phyloP scores from a whole-genome alignment of 2,113 vertebrate genomes.

The Gymnorhina tibicen region DNA sequence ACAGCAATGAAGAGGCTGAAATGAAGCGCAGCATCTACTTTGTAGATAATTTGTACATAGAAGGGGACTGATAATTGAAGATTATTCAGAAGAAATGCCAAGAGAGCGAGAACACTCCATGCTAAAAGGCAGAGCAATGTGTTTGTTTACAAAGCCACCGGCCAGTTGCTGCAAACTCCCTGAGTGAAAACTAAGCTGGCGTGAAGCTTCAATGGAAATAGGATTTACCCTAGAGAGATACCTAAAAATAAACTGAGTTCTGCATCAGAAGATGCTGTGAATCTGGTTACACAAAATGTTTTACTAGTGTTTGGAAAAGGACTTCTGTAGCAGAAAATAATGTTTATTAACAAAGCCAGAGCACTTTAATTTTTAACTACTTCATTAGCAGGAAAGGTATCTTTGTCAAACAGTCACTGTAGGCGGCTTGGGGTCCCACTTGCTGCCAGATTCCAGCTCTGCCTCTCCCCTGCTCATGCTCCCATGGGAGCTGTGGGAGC shows the following conservation, averaged over 20 bases:
- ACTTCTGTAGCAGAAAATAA: background rate
- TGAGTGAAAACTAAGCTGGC: background rate
- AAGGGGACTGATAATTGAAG: background rate
- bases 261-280: background rate
- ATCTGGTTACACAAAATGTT: background rate
- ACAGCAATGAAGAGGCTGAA: background rate
- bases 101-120: background rate
- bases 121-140: background rate
- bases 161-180: background rate
- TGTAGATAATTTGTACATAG: background rate
- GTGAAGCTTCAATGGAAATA: background rate
- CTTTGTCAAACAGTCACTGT: background rate
- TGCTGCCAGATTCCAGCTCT: background rate
- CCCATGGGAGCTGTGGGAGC: background rate
- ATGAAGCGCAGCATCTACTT: background rate
- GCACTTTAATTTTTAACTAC: background rate
- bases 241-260: conserved; percentile 45
- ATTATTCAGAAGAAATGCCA: background rate
- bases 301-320: background rate
- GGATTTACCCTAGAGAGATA: conserved; percentile 33
- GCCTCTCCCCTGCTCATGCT: accelerated
- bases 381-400: background rate
- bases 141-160: background rate
- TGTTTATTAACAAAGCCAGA: background rate
- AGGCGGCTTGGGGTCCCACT: accelerated